These are phyloP conservation scores for Lethrus apterus DNA, from an alignment of 1,140 invertebrate species.

Conservation along the genomic window DNA sequence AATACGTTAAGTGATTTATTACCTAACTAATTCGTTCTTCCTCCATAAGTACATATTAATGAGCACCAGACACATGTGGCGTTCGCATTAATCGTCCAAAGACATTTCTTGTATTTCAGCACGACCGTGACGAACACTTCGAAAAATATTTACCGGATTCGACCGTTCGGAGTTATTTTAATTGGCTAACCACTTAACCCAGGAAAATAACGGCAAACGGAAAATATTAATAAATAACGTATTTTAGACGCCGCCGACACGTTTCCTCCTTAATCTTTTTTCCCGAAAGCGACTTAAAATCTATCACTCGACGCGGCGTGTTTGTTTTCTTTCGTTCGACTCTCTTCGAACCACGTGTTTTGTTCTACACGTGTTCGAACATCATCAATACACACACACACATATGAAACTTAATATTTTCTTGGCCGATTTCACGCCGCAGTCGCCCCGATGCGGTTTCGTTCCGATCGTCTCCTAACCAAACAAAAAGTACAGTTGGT, in stretches of 20 bases:
- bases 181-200: conserved; percentile 14
- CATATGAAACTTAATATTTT: conserved; percentile 18
- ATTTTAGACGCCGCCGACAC: conserved; percentile 4
- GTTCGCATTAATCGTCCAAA: background rate
- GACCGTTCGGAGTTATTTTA: conserved; percentile 17
- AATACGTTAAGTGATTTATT: too few species aligned
- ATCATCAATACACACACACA: conserved; percentile 13
- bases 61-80: background rate
- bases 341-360: conserved; percentile 12
- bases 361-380: conserved; percentile 15
- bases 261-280: background rate
- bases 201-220: background rate
- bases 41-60: background rate
- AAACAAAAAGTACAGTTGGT: too few species aligned
- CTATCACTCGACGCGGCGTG: conserved; percentile 7
- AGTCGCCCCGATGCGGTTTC: background rate
- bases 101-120: too few species aligned
- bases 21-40: conserved; percentile 33
- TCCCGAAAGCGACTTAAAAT: background rate
- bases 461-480: background rate
- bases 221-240: conserved; percentile 8
- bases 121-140: too few species aligned
- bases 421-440: background rate
- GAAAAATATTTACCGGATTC: too few species aligned
- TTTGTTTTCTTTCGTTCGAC: conserved; percentile 16